These are phyloP conservation scores for Scaptomyza flava DNA, from an alignment of 2,888 invertebrate species.

Conservation along the genomic window DNA sequence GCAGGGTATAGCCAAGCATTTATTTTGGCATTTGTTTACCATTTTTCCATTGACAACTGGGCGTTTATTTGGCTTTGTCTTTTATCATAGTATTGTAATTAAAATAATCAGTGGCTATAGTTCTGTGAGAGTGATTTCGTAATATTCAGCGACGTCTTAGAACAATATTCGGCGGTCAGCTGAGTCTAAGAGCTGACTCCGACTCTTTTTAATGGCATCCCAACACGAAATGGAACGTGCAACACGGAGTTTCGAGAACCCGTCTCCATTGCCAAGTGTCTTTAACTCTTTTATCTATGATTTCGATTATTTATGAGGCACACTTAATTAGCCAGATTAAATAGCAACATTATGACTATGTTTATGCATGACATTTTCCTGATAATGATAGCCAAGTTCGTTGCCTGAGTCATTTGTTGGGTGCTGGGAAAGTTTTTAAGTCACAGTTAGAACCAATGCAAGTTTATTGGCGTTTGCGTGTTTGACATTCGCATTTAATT, in stretches of 20 bases:
- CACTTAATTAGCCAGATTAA: conserved; percentile 66
- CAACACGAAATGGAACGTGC: conserved; percentile 72
- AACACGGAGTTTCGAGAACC: conserved; percentile 27
- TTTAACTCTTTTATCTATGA: conserved; percentile 65
- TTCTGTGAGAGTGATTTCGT: conserved; percentile 48
- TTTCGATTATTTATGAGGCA: conserved; percentile 69
- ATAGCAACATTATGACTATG: conserved; percentile 57
- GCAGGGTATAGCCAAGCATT: conserved; percentile 24
- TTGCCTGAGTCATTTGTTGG: conserved; percentile 45
- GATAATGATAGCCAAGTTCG: conserved; percentile 51
- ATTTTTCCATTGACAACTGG: conserved; percentile 66
- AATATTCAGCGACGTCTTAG: conserved; percentile 39
- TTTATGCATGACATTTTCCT: conserved; percentile 57
- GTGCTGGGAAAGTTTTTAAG: conserved; percentile 53
- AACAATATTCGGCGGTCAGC: conserved; percentile 28
- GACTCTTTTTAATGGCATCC: conserved; percentile 52
- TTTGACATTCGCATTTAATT: conserved; percentile 71
- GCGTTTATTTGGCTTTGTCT: conserved; percentile 65
- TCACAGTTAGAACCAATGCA: conserved; percentile 41
- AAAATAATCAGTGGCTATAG: conserved; percentile 66
- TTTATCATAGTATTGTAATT: conserved; percentile 63
- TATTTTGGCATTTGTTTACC: conserved; percentile 53
- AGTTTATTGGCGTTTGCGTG: conserved; percentile 59
- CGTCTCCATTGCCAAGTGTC: conserved; percentile 30
- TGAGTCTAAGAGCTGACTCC: not conserved